Evolutionary conservation across 2,797 vertebrate species (phyloP).

Genomic region (Melanotaenia parkinsoni): DNA sequence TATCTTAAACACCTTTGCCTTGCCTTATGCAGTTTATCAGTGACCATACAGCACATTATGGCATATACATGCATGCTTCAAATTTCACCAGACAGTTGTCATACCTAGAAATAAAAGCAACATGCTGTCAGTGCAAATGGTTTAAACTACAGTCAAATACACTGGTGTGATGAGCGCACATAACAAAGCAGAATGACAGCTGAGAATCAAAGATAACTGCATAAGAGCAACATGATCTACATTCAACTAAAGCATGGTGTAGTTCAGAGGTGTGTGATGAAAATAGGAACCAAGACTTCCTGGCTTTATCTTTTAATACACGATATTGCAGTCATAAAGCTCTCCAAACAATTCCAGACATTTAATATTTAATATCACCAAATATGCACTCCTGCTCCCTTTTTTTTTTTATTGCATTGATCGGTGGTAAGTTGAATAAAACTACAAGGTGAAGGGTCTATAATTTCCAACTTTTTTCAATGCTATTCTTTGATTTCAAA

Average conservation of each 20-base stretch:
- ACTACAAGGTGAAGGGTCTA: constrained; percentile 33
- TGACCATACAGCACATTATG: constrained; percentile 3
- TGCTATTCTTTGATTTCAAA: constrained; percentile 15
- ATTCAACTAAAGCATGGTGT: neutral
- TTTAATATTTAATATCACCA: constrained; percentile 24
- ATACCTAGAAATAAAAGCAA: neutral
- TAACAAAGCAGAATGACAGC: neutral
- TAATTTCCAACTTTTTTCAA: constrained; percentile 30
- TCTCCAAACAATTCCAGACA: constrained; percentile 8
- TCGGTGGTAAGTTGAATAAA: constrained; percentile 30
- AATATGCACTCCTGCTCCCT: neutral
- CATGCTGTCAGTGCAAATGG: neutral
- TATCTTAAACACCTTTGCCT: constrained; percentile 10
- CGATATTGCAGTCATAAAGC: neutral
- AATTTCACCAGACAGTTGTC: neutral
- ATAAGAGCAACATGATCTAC: constrained; percentile 1
- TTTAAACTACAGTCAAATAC: neutral
- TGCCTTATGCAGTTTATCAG: neutral
- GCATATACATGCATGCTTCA: neutral
- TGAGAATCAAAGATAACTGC: neutral
- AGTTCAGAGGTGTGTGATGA: constrained; percentile 5
- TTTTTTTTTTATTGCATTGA: constrained; percentile 43
- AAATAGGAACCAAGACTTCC: neutral
- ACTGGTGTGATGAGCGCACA: neutral
- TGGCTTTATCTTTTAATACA: constrained; percentile 7